These are phyloP conservation scores for Clarias gariepinus DNA, from an alignment of 2,113 vertebrate species.

Conservation along the genomic window DNA sequence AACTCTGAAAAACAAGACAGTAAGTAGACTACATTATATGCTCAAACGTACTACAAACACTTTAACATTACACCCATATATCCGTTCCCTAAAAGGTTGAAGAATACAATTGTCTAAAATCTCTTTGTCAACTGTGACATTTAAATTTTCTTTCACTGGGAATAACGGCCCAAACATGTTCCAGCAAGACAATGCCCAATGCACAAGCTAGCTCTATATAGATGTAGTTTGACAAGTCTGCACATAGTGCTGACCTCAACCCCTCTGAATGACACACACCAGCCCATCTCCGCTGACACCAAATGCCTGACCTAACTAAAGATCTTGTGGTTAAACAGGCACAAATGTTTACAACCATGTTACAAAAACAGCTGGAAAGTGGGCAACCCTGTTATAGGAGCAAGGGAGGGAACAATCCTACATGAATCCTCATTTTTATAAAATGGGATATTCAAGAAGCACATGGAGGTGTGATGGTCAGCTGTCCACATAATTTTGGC, in stretches of 20 bases:
- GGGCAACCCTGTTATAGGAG: background rate
- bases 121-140: background rate
- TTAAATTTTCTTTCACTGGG: background rate
- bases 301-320: background rate
- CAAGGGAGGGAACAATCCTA: background rate
- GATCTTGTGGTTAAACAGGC: background rate
- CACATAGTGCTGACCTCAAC: background rate
- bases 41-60: background rate
- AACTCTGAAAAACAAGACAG: background rate
- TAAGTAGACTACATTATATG: background rate
- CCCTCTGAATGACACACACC: background rate
- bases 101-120: background rate
- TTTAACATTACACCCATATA: background rate
- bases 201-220: background rate
- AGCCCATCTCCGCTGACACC: background rate
- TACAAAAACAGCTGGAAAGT: background rate
- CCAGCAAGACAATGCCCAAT: background rate
- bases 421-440: background rate
- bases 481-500: background rate
- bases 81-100: background rate
- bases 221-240: background rate
- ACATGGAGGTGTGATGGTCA: background rate
- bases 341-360: background rate
- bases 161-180: background rate
- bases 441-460: background rate